Evolutionary conservation across 2,888 invertebrate genomes (phyloP).

Genomic region (Mayetiola destructor): DNA sequence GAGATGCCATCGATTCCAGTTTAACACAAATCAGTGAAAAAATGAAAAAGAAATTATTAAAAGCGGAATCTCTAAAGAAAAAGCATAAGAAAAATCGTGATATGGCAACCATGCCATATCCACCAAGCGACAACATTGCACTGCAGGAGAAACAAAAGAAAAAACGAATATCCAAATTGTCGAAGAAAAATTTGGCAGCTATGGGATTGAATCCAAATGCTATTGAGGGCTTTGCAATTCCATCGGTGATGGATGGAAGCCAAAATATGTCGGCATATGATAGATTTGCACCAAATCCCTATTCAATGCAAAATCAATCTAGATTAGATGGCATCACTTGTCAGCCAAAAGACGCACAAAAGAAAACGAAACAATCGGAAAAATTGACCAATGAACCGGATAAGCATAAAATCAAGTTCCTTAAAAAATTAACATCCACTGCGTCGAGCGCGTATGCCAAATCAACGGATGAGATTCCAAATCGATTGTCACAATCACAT

Average conservation of each 20-base stretch:
- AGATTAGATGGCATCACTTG: constrained; percentile 24
- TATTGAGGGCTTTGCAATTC: background rate
- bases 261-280: background rate
- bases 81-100: background rate
- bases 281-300: too few species aligned
- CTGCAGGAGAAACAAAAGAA: background rate
- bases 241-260: background rate
- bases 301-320: background rate
- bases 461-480: background rate
- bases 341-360: constrained; percentile 35
- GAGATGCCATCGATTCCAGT: constrained; percentile 25
- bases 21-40: background rate
- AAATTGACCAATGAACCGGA: constrained; percentile 67
- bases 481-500: background rate
- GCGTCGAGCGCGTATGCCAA: constrained; percentile 27
- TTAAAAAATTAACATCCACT: constrained; percentile 69
- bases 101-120: background rate
- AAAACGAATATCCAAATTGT: constrained; percentile 2
- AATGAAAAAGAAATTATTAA: background rate
- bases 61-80: background rate
- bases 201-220: constrained; percentile 2
- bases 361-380: constrained; percentile 40
- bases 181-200: background rate
- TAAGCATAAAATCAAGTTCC: constrained; percentile 72
- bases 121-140: background rate